Conservation (phyloP, 2,113 vertebrate species). For the Excalfactoria chinensis region DNA sequence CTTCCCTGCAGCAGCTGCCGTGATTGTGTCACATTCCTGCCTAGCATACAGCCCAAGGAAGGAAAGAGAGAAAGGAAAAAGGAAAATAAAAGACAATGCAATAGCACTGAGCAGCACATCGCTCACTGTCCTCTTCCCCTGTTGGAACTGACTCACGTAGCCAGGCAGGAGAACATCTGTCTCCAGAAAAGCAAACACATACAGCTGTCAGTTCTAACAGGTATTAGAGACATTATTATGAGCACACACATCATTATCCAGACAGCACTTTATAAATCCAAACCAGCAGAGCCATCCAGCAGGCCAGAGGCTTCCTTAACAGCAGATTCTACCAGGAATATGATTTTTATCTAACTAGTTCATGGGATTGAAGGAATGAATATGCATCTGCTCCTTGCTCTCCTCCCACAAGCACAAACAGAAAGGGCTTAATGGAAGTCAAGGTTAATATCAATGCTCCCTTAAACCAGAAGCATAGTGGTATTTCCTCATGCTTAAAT, state of each 20-base stretch:
- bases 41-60: constrained; percentile 10
- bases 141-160: constrained; percentile 17
- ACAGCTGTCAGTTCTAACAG: constrained; percentile 36
- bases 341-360: constrained; percentile 41
- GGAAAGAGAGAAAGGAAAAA: not conserved
- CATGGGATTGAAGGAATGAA: constrained; percentile 21
- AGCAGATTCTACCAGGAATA: constrained; percentile 35
- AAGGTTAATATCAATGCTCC: not conserved
- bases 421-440: not conserved
- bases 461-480: not conserved
- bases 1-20: constrained; percentile 45
- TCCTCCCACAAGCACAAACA: constrained; percentile 12
- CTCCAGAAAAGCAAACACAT: not conserved
- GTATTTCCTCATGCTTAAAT: not conserved
- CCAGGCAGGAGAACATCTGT: constrained; percentile 32
- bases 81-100: not conserved
- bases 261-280: constrained; percentile 37
- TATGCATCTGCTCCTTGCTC: constrained; percentile 32
- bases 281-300: not conserved
- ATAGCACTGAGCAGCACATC: constrained; percentile 12
- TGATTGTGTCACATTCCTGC: not conserved
- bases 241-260: constrained; percentile 35
- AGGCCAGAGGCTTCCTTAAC: constrained; percentile 21
- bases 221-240: constrained; percentile 30
- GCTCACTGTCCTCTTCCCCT: not conserved